These are phyloP conservation scores for Eulemur coronatus DNA, from an alignment of 2,797 vertebrate genomes.

Conservation along the genomic window DNA sequence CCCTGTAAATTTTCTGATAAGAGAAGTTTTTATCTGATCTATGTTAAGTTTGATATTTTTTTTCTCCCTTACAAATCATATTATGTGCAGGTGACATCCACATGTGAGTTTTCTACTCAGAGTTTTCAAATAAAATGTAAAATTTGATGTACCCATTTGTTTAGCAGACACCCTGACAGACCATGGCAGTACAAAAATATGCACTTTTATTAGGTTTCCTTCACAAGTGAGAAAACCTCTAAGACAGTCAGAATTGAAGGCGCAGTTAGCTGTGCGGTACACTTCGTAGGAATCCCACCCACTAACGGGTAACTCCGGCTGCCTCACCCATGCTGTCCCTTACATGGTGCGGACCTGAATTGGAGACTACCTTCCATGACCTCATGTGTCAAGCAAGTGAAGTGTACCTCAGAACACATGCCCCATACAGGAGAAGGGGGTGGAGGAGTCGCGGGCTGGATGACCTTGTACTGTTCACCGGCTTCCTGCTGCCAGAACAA, in stretches of 20 bases:
- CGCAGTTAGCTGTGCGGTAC: neutral
- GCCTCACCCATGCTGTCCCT: neutral
- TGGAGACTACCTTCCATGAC: neutral
- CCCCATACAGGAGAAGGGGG: neutral
- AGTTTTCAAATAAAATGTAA: constrained; percentile 25
- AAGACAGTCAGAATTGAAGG: neutral
- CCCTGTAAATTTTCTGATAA: constrained; percentile 70
- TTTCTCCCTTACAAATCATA: neutral
- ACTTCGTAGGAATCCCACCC: neutral
- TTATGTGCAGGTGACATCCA: neutral
- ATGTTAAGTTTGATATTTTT: neutral
- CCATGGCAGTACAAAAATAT: neutral
- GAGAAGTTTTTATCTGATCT: constrained; percentile 14
- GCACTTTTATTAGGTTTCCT: neutral
- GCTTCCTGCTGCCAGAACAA: constrained; percentile 37
- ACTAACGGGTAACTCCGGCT: neutral
- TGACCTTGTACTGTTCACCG: constrained; percentile 48
- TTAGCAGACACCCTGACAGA: neutral
- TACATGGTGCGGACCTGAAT: neutral
- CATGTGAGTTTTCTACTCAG: neutral
- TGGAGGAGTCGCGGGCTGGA: neutral
- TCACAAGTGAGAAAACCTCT: neutral
- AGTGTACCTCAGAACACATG: neutral
- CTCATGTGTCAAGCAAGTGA: constrained; percentile 46
- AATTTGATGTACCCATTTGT: neutral